These are phyloP conservation scores for Thaleichthys pacificus DNA, from an alignment of 2,797 vertebrate species.

Conservation along the genomic window DNA sequence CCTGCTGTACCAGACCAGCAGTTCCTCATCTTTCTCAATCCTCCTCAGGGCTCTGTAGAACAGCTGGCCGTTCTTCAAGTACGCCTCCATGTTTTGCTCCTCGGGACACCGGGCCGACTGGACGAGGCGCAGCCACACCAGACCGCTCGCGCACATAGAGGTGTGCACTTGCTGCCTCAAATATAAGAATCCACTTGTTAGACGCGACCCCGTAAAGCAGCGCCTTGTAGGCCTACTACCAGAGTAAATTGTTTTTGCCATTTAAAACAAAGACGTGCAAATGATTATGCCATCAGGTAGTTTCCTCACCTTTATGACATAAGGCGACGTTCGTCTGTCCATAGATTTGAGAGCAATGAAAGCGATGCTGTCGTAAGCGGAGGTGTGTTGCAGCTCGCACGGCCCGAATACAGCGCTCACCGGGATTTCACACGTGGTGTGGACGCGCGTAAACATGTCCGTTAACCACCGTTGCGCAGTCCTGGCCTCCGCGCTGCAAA, in stretches of 20 bases:
- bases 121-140: conserved; percentile 80
- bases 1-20: conserved; percentile 83
- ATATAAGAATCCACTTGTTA: neutral
- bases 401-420: conserved; percentile 83
- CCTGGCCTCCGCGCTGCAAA: conserved; percentile 80
- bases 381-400: conserved; percentile 83
- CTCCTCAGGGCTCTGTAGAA: conserved; percentile 81
- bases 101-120: conserved; percentile 80
- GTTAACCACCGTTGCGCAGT: conserved; percentile 82
- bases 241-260: neutral
- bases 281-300: neutral
- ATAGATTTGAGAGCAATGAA: conserved; percentile 84
- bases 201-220: neutral
- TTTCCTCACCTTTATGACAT: conserved; percentile 80
- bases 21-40: conserved; percentile 81
- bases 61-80: conserved; percentile 82
- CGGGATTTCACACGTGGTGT: conserved; percentile 81
- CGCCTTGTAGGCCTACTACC: neutral
- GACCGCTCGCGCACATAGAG: conserved; percentile 74
- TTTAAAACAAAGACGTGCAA: neutral
- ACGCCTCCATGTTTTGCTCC: conserved; percentile 83
- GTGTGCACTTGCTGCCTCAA: conserved; percentile 73
- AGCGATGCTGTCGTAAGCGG: conserved; percentile 83
- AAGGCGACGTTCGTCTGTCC: conserved; percentile 81
- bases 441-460: conserved; percentile 84